Percentiles rank a stretch among this genome's conserved stretches.
Evolutionary conservation across 1,140 invertebrate species (phyloP).

Genomic region (Drosophila pectinifera): DNA sequence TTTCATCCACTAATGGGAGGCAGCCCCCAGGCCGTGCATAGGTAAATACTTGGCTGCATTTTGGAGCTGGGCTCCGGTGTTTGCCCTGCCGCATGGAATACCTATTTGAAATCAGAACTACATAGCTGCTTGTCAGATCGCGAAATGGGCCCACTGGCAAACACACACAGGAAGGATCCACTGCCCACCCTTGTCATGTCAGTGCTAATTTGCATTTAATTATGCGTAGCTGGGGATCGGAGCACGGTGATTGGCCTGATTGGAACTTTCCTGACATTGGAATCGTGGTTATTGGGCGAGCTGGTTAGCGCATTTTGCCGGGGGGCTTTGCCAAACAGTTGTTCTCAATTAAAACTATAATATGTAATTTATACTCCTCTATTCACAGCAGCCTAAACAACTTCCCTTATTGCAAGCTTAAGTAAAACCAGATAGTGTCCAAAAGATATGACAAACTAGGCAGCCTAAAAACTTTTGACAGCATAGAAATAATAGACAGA

Average conservation of each 20-base stretch:
- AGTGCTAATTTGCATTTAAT: constrained; percentile 69
- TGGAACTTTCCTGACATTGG: constrained; percentile 11
- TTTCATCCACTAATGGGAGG: constrained; percentile 8
- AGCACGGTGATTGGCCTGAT: constrained; percentile 32
- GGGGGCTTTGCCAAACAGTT: no score
- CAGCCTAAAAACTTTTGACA: no score
- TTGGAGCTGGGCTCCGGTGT: neutral
- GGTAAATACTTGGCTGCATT: neutral
- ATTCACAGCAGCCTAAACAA: no score
- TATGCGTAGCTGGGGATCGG: constrained; percentile 37
- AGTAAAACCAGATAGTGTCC: no score
- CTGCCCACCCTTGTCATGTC: neutral
- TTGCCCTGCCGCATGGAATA: constrained; percentile 7
- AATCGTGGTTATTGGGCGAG: constrained; percentile 1
- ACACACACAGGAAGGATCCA: neutral
- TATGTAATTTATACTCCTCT: no score
- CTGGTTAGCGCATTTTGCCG: neutral
- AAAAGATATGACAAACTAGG: constrained; percentile 49
- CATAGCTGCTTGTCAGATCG: constrained; percentile 4
- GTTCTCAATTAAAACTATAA: no score
- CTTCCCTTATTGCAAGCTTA: no score
- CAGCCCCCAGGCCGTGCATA: neutral
- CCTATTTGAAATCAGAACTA: constrained; percentile 2
- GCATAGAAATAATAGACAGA: no score
- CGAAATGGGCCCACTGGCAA: constrained; percentile 8